Evolutionary conservation across 2,797 vertebrate genomes (phyloP), one percentile per base, ranked within the genome.

Genomic region (Ispidina picta): DNA sequence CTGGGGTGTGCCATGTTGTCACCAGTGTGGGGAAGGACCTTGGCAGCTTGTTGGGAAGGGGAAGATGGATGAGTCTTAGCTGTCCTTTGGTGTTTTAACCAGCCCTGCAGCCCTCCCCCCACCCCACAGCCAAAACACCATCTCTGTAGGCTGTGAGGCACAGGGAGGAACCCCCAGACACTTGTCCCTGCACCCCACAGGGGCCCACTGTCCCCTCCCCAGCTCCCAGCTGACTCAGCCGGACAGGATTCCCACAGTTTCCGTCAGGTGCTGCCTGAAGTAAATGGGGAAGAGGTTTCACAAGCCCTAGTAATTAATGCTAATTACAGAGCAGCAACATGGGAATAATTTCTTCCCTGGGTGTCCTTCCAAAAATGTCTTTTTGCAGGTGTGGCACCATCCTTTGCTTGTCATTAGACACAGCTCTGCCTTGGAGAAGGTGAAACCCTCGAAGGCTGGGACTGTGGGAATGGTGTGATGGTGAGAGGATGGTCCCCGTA

Each of bases 291-390:
- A 95, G 84, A 95, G 88, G 81, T 96, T 95, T 94, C 89, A 92
- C 91, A 93, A 95, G 92, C 81, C 58, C 75, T 28, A n/a, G 85
- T 96, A 96, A 96, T 96, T 95, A 96, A 93, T 91, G 93, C 83
- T 95, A 95, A 96, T 96, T 95, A 95, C 92, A 96, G 93, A 96
- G 89, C 91, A 96, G 91, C 75, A 54, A 84, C 94, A 92, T 91
- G 92, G 63, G 94, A 96, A 94, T 93, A 86, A 84, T 88, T 93
- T 88, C 81, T 95, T 96, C 95, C 86, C 89, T 86, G 86, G 94
- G 91, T 96, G 91, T 88, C 95, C 88, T 96, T 95, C 94, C 95
- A 90, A 94, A 96, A 95, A 93, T 87, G 94, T 82, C 84, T 95
- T 75, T 62, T 62, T 90, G 78, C 81, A 88, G 95, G 95, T 93